phyloP scores from a whole-genome alignment of 92 coral and sea anemone species.

The Heliopora coerulea region DNA sequence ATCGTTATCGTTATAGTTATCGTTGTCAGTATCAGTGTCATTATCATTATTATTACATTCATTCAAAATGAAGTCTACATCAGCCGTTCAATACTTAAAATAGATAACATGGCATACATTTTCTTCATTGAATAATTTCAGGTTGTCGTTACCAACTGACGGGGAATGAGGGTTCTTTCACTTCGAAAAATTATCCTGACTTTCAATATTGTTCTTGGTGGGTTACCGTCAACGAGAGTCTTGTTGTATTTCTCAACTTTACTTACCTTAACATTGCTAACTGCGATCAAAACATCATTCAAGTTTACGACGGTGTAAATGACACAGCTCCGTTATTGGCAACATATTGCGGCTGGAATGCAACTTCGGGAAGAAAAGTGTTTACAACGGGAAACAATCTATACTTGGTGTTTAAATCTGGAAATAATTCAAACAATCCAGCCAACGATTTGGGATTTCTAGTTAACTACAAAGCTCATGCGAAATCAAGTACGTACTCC shows the following conservation, averaged over 20 bases:
- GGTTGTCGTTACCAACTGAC: too few species aligned
- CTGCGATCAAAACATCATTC: not conserved
- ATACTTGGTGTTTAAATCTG: slow-evolving; percentile 24
- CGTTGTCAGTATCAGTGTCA: too few species aligned
- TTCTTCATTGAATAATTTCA: too few species aligned
- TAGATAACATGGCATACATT: too few species aligned
- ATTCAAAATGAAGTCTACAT: too few species aligned
- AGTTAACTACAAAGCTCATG: slow-evolving; percentile 4
- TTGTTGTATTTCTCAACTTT: not conserved
- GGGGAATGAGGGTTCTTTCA: too few species aligned
- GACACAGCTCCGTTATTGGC: slow-evolving; percentile 1
- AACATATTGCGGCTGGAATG: slow-evolving; percentile 19
- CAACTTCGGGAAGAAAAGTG: slow-evolving; percentile 9
- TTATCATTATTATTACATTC: too few species aligned
- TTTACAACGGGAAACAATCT: not conserved
- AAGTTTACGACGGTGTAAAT: not conserved
- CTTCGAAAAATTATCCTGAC: not conserved
- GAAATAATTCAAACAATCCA: not conserved
- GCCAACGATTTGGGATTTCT: not conserved
- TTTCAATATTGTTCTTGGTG: not conserved
- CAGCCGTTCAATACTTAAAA: too few species aligned
- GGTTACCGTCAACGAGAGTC: not conserved
- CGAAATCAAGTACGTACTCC: not conserved
- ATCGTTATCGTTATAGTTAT: too few species aligned
- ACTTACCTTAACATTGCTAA: not conserved